Evolutionary conservation across 2,797 vertebrate genomes (phyloP).

Genomic region (Coregonus sp.): DNA sequence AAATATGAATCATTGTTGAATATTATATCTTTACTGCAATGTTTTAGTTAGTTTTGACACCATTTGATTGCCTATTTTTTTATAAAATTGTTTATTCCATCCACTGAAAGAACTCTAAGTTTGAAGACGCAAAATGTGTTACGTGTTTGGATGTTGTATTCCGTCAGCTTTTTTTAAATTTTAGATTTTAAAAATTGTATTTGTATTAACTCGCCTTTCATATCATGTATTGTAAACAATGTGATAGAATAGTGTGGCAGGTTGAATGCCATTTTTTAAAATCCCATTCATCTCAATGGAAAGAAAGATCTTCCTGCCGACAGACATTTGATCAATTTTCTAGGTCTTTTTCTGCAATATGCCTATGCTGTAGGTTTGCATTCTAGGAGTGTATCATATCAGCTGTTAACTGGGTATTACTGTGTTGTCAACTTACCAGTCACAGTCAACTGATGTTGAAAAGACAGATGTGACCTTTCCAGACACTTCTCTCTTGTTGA

Average conservation of each 20-base stretch:
- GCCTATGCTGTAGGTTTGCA: slow-evolving; percentile 20
- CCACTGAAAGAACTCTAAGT: too few species aligned
- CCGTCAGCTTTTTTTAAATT: too few species aligned
- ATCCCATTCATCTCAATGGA: slow-evolving; percentile 32
- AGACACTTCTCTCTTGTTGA: slow-evolving; percentile 8
- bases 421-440: slow-evolving; percentile 28
- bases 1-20: not conserved
- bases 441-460: slow-evolving; percentile 28
- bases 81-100: not conserved
- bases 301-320: slow-evolving; percentile 33
- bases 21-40: not conserved
- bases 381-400: slow-evolving; percentile 1
- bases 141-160: too few species aligned
- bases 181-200: not conserved
- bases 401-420: too few species aligned
- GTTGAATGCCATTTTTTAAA: slow-evolving; percentile 24
- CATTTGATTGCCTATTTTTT: not conserved
- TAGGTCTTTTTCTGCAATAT: slow-evolving; percentile 9
- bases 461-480: slow-evolving; percentile 17
- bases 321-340: slow-evolving; percentile 21
- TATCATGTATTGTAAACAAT: slow-evolving; percentile 4
- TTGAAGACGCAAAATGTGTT: too few species aligned
- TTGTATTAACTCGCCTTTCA: not conserved
- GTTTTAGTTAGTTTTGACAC: not conserved
- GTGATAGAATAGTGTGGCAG: not conserved